Conservation (phyloP, 2,888 invertebrate species). For the Scaptomyza reducta region DNA sequence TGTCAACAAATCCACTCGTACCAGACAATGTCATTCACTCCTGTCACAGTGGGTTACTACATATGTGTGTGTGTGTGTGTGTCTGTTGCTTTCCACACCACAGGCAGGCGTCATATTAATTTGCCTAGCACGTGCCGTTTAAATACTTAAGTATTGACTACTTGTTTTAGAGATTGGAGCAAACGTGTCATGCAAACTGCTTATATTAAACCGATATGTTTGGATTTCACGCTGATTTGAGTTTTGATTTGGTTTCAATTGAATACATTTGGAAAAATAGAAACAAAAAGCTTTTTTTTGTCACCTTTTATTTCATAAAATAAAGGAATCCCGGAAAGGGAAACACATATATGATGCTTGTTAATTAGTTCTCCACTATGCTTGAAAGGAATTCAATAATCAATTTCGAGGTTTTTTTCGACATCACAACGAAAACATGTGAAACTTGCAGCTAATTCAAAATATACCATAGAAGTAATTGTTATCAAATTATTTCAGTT, state of each 20-base stretch:
- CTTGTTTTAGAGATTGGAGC: constrained; percentile 60
- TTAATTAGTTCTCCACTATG: not conserved
- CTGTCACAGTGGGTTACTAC: constrained; percentile 11
- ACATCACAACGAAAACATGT: constrained; percentile 2
- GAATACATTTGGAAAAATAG: too few species aligned
- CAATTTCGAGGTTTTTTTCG: not conserved
- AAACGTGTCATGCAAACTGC: constrained; percentile 35
- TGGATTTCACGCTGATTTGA: not conserved
- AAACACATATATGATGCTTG: not conserved
- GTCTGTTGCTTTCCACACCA: constrained; percentile 7
- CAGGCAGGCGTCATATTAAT: constrained; percentile 52
- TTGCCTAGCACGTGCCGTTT: constrained; percentile 66
- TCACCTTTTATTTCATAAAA: too few species aligned
- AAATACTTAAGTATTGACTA: constrained; percentile 46
- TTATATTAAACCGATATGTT: not conserved
- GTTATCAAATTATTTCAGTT: not conserved
- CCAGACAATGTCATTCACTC: constrained; percentile 39
- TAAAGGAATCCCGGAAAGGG: too few species aligned
- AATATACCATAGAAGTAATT: not conserved
- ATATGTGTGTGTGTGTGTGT: not conserved
- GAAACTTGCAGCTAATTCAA: not conserved
- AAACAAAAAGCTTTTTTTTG: too few species aligned
- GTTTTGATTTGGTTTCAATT: not conserved
- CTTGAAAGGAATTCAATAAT: not conserved
- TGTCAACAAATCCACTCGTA: constrained; percentile 67